A percentile compares a stretch with the other conserved stretches of the same genome.
Evolutionary conservation across 1,140 invertebrate species (phyloP).

Genomic region (Pissodes strobi): DNA sequence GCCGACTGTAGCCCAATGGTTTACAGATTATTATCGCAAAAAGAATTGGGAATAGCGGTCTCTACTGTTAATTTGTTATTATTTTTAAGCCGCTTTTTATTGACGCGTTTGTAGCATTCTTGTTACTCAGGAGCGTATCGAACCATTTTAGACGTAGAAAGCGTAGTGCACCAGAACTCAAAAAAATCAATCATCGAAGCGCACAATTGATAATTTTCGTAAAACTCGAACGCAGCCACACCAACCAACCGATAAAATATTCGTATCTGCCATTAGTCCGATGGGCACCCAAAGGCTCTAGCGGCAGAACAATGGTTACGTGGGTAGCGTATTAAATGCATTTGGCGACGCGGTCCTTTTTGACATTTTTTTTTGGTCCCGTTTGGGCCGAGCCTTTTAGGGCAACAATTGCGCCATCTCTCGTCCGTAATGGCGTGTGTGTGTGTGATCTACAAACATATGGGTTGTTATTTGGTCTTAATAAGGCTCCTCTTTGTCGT

Average conservation of each 20-base stretch:
- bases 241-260: constrained; percentile 17
- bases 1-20: too few species aligned
- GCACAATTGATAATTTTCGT: too few species aligned
- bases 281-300: not conserved
- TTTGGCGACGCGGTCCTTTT: constrained; percentile 21
- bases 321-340: constrained; percentile 25
- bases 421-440: not conserved
- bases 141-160: too few species aligned
- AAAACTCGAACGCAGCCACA: not conserved
- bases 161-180: too few species aligned
- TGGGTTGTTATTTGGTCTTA: not conserved
- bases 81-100: too few species aligned
- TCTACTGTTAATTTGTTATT: too few species aligned
- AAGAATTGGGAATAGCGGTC: too few species aligned
- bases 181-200: too few species aligned
- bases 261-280: constrained; percentile 20
- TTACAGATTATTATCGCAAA: too few species aligned
- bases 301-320: constrained; percentile 24
- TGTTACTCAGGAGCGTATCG: not conserved
- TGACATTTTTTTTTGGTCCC: constrained; percentile 9
- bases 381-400: constrained; percentile 15
- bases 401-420: constrained; percentile 1
- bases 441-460: constrained; percentile 17
- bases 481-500: too few species aligned
- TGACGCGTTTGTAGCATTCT: too few species aligned